Conservation (phyloP, 2,113 vertebrate species). For the Aplodontia rufa region DNA sequence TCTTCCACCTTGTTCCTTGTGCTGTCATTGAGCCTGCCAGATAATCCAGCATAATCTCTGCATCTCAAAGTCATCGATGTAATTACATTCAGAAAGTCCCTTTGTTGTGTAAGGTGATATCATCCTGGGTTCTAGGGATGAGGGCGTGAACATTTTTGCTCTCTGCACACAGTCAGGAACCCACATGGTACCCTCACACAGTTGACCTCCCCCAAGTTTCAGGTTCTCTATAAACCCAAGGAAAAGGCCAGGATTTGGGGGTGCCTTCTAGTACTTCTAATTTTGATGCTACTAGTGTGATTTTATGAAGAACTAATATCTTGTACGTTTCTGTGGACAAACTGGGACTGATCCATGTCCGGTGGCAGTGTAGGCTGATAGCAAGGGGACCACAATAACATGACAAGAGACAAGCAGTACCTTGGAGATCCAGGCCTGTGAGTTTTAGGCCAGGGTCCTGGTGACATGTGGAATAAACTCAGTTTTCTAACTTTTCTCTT, state of each 20-base stretch:
- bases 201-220: neutral
- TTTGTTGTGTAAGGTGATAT: neutral
- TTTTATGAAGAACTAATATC: neutral
- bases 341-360: neutral
- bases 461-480: neutral
- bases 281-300: neutral
- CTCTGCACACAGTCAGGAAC: neutral
- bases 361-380: rapidly evolving
- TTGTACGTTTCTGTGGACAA: neutral
- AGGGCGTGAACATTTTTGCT: neutral
- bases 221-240: neutral
- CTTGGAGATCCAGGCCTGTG: neutral
- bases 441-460: neutral
- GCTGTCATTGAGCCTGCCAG: neutral
- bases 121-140: neutral
- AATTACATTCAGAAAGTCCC: neutral
- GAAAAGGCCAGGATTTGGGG: neutral
- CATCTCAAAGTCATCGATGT: neutral
- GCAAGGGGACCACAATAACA: neutral
- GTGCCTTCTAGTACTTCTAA: neutral
- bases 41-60: neutral
- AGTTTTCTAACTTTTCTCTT: slow-evolving; percentile 75
- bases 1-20: neutral
- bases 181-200: neutral
- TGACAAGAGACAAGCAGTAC: neutral